A percentile compares a stretch with the other conserved stretches of the same genome.
These are phyloP conservation scores for Saimiri boliviensis DNA, from an alignment of 2,113 vertebrate species.

Conservation along the genomic window DNA sequence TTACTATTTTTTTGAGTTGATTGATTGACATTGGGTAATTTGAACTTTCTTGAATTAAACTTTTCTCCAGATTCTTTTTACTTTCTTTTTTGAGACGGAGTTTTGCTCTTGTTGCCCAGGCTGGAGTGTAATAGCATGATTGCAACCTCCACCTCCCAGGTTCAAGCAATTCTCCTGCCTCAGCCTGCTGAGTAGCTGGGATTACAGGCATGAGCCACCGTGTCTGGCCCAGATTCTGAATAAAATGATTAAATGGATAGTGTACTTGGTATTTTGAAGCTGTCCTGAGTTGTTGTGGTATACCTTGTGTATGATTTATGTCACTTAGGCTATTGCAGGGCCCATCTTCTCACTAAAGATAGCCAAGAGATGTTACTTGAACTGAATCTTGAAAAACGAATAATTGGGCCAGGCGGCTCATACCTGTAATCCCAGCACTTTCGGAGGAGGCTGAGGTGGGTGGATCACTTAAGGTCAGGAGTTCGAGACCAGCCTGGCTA, in stretches of 20 bases:
- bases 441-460: too few relatives aligned
- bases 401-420: not conserved
- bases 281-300: not conserved
- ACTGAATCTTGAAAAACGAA: not conserved
- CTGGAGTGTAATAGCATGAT: not conserved
- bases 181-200: not conserved
- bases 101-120: too few relatives aligned
- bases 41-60: too few relatives aligned
- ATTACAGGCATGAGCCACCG: not conserved
- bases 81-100: too few relatives aligned
- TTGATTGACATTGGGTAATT: too few relatives aligned
- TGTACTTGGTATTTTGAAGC: not conserved
- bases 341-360: not conserved
- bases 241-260: constrained; percentile 29
- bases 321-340: not conserved
- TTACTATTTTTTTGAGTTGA: too few relatives aligned
- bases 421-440: too few relatives aligned
- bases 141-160: not conserved
- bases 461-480: too few relatives aligned
- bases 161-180: not conserved
- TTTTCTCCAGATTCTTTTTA: too few relatives aligned
- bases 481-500: too few relatives aligned
- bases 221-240: not conserved
- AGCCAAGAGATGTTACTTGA: not conserved
- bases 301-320: not conserved